Conservation (phyloP, 2,888 invertebrate genomes). For the Scotopteryx bipunctaria region DNA sequence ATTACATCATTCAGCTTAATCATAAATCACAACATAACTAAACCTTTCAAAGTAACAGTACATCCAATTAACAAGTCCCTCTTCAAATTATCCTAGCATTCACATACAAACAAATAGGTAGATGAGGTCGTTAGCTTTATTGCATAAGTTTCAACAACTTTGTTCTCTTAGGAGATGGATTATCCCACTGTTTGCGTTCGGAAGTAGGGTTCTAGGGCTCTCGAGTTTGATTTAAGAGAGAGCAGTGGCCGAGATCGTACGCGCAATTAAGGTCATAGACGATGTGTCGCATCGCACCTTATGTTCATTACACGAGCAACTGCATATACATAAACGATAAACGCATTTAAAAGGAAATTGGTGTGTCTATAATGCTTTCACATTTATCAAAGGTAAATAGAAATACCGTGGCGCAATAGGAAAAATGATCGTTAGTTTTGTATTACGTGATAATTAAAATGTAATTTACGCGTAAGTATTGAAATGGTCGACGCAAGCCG, state of each 20-base stretch:
- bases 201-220: conserved; percentile 80
- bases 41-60: conserved; percentile 52
- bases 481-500: conserved; percentile 53
- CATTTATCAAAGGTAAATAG: conserved; percentile 18
- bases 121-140: conserved; percentile 66
- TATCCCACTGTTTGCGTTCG: conserved; percentile 53
- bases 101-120: conserved; percentile 57
- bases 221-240: conserved; percentile 81
- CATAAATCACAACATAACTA: conserved; percentile 44
- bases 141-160: conserved; percentile 61
- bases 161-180: conserved; percentile 63
- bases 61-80: conserved; percentile 49
- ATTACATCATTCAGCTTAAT: conserved; percentile 39
- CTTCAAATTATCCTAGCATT: conserved; percentile 56
- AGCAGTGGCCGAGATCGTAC: conserved; percentile 73
- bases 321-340: conserved; percentile 29
- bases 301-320: conserved; percentile 31
- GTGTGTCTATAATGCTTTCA: conserved; percentile 18
- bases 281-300: conserved; percentile 60
- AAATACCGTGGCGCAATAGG: conserved; percentile 21
- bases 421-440: conserved; percentile 36
- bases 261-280: conserved; percentile 77
- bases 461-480: conserved; percentile 48
- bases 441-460: conserved; percentile 51
- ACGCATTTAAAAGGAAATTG: conserved; percentile 12